Evolutionary conservation across 2,888 invertebrate species (phyloP), one percentile per base, ranked within the genome.

Genomic region (Drosophila rellima): DNA sequence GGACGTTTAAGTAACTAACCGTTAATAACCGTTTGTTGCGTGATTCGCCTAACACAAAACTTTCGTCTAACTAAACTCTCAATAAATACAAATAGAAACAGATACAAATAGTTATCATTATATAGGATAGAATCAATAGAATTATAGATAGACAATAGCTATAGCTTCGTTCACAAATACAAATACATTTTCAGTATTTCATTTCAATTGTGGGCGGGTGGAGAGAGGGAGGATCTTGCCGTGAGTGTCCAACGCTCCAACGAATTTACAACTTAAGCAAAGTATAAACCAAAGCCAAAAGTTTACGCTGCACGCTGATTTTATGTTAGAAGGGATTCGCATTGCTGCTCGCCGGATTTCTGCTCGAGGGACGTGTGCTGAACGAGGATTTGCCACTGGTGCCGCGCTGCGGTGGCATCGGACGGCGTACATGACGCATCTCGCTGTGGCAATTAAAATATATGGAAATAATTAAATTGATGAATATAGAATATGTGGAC

Each of bases 381-480:
- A 93, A 95, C 81, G 91, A 91, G 67, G 93, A 92, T 70, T 93
- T 93, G 72, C 93, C 93, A 70, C 93, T 93, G 73, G 94, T 94
- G 71, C 95, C 94, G 73, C 94, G 93, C 52, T 93, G 93, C 74
- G 93, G 92, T 50, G 93, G 92, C 78, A 94, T 93, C 64, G 95
- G 94, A 72, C 95, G 93, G 47, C 95, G 93, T 10, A 94, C 95
- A 82, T 95, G 95, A 56, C 95, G 93, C 89, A 96, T 93, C 91
- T 96, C 96, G 44, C 93, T 93, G 84, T 57, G 20, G 15, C 10
- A 60, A 61, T 13, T 8, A 63, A 4, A 11, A 47, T 7, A 50
- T 18, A 63, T 23, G 39, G 7, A 31, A 23, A 35, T 10, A 13
- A 54, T 35, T 59, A 52, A 15, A 33, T 17, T 4, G 39, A 18